Evolutionary conservation across 1,140 invertebrate species (phyloP).

Genomic region (Drosophila repleta): DNA sequence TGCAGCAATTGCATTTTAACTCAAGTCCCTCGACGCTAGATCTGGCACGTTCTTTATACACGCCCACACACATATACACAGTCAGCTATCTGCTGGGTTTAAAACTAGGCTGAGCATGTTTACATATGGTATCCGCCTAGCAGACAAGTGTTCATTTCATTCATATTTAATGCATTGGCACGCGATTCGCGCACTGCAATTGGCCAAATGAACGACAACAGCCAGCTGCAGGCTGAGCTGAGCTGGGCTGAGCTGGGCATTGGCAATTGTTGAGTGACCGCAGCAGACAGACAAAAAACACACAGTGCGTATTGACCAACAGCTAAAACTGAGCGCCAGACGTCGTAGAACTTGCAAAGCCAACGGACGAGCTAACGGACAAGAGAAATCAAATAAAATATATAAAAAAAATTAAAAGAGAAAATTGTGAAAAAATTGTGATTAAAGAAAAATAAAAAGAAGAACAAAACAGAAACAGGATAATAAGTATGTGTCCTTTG

Average conservation of each 20-base stretch:
- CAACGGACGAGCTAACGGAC: slow-evolving; percentile 39
- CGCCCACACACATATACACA: neutral
- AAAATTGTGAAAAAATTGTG: slow-evolving; percentile 33
- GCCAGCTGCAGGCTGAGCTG: neutral
- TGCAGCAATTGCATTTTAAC: too few relatives aligned
- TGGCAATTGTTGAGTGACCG: slow-evolving; percentile 15
- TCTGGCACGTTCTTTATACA: too few relatives aligned
- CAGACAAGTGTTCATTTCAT: slow-evolving; percentile 1
- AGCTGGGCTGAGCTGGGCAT: neutral
- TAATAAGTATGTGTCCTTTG: slow-evolving; percentile 29
- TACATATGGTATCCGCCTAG: neutral
- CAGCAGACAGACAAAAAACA: neutral
- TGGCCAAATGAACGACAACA: slow-evolving; percentile 14
- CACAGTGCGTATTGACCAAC: slow-evolving; percentile 29
- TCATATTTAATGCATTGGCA: slow-evolving; percentile 40
- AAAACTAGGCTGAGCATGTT: slow-evolving; percentile 30
- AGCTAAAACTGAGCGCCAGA: slow-evolving; percentile 45
- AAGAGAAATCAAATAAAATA: neutral
- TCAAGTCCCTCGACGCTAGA: too few relatives aligned
- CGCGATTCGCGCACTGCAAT: slow-evolving; percentile 22
- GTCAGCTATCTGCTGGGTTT: neutral
- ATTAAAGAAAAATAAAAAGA: neutral
- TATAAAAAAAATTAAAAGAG: neutral
- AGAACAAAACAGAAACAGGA: neutral
- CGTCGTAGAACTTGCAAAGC: slow-evolving; percentile 67